Percentiles rank a stretch among this genome's conserved stretches.
phyloP scores from a whole-genome alignment of 2,888 invertebrate species.

The Pedicia rivosa region DNA sequence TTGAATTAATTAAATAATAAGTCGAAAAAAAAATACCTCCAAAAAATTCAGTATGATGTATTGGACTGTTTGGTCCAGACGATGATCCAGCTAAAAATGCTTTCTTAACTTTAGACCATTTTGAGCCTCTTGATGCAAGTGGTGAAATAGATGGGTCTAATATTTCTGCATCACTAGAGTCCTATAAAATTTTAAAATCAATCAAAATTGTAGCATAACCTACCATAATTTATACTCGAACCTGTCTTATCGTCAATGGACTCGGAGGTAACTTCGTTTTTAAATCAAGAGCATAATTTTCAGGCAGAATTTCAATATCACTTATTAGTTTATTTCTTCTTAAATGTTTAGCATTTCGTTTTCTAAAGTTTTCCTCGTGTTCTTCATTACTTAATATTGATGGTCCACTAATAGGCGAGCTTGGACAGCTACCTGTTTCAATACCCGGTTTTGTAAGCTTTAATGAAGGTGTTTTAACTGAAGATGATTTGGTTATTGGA shows the following conservation, averaged over 20 bases:
- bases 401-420: slow-evolving; percentile 8
- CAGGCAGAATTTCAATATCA: slow-evolving; percentile 28
- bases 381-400: slow-evolving; percentile 7
- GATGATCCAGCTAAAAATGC: slow-evolving; percentile 41
- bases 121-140: slow-evolving; percentile 41
- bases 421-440: slow-evolving; percentile 4
- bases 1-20: too few relatives aligned
- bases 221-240: too few relatives aligned
- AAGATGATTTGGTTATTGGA: neutral
- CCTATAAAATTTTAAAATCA: too few relatives aligned
- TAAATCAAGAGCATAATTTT: slow-evolving; percentile 25
- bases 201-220: too few relatives aligned
- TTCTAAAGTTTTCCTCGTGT: slow-evolving; percentile 6
- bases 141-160: slow-evolving; percentile 23
- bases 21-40: slow-evolving; percentile 31
- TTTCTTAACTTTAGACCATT: slow-evolving; percentile 59
- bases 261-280: slow-evolving; percentile 24
- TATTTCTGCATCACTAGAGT: slow-evolving; percentile 27
- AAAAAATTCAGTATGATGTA: slow-evolving; percentile 46
- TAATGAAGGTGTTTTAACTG: slow-evolving; percentile 1
- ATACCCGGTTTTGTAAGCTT: slow-evolving; percentile 5
- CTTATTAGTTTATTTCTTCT: slow-evolving; percentile 15
- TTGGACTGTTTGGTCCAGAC: slow-evolving; percentile 47
- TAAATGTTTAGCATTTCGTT: slow-evolving; percentile 10
- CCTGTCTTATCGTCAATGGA: slow-evolving; percentile 26